Percentiles rank a stretch among this genome's conserved stretches.
Evolutionary conservation across 2,113 vertebrate species (phyloP).

Genomic region (Scartelaos histophorus): DNA sequence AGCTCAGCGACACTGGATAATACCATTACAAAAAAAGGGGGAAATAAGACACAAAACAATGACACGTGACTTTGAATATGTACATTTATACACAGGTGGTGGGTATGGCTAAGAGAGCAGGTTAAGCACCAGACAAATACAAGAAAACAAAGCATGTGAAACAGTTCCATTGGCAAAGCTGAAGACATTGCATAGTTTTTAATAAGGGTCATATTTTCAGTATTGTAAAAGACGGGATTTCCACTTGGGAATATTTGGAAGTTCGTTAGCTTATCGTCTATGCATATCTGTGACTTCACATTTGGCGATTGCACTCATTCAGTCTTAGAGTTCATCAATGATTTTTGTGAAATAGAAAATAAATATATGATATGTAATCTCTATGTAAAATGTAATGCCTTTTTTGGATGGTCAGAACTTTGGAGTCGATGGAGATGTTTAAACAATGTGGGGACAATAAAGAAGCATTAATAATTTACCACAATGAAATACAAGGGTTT

Average conservation of each 20-base stretch:
- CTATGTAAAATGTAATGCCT: neutral
- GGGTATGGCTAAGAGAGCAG: slow-evolving; percentile 43
- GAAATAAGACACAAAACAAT: slow-evolving; percentile 63
- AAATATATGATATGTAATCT: neutral
- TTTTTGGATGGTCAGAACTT: neutral
- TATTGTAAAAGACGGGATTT: slow-evolving; percentile 6
- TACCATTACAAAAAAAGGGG: slow-evolving; percentile 48
- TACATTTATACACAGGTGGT: slow-evolving; percentile 79
- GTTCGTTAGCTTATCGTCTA: slow-evolving; percentile 16
- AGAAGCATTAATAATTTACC: neutral
- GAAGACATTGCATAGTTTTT: slow-evolving; percentile 17
- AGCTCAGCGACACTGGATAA: slow-evolving; percentile 43
- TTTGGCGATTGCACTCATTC: slow-evolving; percentile 27
- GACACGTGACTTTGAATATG: slow-evolving; percentile 69
- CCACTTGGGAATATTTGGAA: slow-evolving; percentile 10
- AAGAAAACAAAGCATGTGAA: slow-evolving; percentile 36
- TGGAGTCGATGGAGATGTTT: neutral
- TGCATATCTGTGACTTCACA: slow-evolving; percentile 1
- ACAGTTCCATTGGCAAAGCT: slow-evolving; percentile 28
- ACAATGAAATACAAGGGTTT: neutral
- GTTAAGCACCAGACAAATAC: slow-evolving; percentile 31
- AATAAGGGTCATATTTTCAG: slow-evolving; percentile 9
- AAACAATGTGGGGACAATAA: no score
- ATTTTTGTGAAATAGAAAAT: slow-evolving; percentile 19
- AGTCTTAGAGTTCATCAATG: slow-evolving; percentile 12